These are phyloP conservation scores for Zootoca vivipara DNA, from an alignment of 2,113 vertebrate species.

Conservation along the genomic window DNA sequence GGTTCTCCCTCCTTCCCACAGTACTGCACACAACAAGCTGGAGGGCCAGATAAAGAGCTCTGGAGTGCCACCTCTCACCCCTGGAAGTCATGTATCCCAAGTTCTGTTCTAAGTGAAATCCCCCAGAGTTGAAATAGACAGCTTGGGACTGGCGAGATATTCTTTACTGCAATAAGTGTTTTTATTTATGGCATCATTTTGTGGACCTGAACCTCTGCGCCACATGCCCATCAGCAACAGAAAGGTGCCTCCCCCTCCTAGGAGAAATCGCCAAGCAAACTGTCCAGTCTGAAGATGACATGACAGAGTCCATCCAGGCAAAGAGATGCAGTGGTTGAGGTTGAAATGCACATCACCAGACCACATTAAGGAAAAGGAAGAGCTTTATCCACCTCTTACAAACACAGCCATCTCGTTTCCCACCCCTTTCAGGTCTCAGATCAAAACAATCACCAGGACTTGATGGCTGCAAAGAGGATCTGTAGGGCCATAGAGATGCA, in stretches of 20 bases:
- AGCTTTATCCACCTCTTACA: fast-evolving
- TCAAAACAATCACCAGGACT: slow-evolving; percentile 66
- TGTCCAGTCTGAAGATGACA: background rate
- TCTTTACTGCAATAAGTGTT: too few species aligned
- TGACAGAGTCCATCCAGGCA: background rate
- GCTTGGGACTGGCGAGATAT: fast-evolving
- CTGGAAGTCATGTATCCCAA: too few species aligned
- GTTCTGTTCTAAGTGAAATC: background rate
- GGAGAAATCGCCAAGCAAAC: fast-evolving
- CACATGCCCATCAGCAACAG: fast-evolving
- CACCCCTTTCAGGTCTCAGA: background rate
- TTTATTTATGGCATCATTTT: background rate
- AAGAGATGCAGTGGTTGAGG: too few species aligned
- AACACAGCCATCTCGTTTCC: background rate
- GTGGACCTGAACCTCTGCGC: background rate
- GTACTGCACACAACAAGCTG: too few species aligned
- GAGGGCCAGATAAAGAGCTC: too few species aligned
- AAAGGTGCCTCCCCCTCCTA: background rate
- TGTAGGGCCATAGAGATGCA: slow-evolving; percentile 94
- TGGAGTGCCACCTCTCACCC: too few species aligned
- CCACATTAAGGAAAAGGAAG: background rate
- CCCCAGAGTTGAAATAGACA: fast-evolving
- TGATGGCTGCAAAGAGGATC: slow-evolving; percentile 77
- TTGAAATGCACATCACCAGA: background rate
- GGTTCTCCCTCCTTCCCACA: too few species aligned